Conservation (phyloP, 1,140 invertebrate species). For the Anadara kagoshimensis region DNA sequence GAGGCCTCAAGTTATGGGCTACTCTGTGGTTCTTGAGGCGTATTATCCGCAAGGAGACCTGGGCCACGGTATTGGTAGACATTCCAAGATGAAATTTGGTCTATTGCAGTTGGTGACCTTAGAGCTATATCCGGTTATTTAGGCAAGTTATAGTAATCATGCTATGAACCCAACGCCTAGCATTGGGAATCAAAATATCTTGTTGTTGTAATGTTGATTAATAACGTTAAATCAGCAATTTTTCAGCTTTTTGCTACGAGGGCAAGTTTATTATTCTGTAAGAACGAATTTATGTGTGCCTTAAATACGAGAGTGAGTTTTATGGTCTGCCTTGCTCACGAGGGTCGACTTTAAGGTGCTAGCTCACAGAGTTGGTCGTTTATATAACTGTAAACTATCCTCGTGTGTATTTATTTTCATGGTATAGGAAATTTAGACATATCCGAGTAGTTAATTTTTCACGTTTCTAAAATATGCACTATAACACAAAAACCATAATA, state of each 20-base stretch:
- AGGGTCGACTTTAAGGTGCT: no score
- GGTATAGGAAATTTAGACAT: no score
- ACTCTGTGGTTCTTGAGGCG: constrained; percentile 42
- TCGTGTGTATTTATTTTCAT: no score
- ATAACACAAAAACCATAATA: no score
- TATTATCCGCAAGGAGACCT: constrained; percentile 53
- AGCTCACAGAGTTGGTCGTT: no score
- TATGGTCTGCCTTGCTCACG: not conserved
- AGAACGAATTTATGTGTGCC: constrained; percentile 3
- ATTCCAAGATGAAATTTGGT: constrained; percentile 61
- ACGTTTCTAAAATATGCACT: no score
- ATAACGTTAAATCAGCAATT: no score
- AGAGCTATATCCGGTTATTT: constrained; percentile 58
- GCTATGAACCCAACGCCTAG: not conserved
- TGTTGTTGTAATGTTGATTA: not conserved
- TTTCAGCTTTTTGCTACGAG: not conserved
- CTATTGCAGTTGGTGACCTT: constrained; percentile 57
- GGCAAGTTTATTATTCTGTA: no score
- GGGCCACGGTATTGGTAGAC: constrained; percentile 66
- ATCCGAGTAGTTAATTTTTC: no score
- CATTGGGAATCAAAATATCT: no score
- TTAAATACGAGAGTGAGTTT: not conserved
- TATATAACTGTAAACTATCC: no score
- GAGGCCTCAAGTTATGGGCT: constrained; percentile 52
- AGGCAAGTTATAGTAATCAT: constrained; percentile 42